Evolutionary conservation across 1,140 invertebrate genomes (phyloP).

Genomic region (Thrips palmi): DNA sequence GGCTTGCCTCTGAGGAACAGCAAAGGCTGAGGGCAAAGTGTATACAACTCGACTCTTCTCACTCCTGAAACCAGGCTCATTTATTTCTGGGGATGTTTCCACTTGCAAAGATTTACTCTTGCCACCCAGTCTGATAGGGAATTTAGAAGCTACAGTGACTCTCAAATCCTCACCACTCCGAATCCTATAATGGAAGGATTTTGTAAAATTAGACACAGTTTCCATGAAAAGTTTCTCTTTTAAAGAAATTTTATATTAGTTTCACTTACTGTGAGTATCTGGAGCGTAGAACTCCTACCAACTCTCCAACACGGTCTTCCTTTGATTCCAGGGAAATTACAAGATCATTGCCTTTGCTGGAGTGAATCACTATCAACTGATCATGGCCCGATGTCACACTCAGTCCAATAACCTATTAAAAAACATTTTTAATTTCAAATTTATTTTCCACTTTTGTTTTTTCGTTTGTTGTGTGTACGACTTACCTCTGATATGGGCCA

Average conservation of each 20-base stretch:
- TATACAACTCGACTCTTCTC: conserved; percentile 29
- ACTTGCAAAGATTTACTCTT: conserved; percentile 42
- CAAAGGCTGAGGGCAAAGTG: conserved; percentile 29
- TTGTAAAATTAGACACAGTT: conserved; percentile 7
- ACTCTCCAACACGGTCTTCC: conserved; percentile 66
- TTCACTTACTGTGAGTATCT: conserved; percentile 53
- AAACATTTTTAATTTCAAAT: conserved; percentile 11
- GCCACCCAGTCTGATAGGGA: conserved; percentile 54
- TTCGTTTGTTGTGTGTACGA: background rate
- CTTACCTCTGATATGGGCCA: conserved; percentile 59
- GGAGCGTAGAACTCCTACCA: conserved; percentile 63
- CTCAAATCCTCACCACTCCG: conserved; percentile 36
- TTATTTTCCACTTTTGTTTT: conserved; percentile 3
- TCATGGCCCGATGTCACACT: conserved; percentile 67
- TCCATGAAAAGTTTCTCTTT: conserved; percentile 2
- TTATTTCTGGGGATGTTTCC: conserved; percentile 35
- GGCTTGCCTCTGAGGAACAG: conserved; percentile 13
- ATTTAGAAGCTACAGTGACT: conserved; percentile 39
- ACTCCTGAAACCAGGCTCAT: conserved; percentile 36
- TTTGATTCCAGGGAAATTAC: conserved; percentile 52
- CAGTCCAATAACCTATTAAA: conserved; percentile 50
- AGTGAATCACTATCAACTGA: conserved; percentile 78
- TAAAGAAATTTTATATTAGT: conserved; percentile 9
- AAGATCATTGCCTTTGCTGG: conserved; percentile 76
- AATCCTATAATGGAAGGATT: conserved; percentile 27